Evolutionary conservation across 2,797 vertebrate species (phyloP).

Genomic region (Malacoctenus gilli): DNA sequence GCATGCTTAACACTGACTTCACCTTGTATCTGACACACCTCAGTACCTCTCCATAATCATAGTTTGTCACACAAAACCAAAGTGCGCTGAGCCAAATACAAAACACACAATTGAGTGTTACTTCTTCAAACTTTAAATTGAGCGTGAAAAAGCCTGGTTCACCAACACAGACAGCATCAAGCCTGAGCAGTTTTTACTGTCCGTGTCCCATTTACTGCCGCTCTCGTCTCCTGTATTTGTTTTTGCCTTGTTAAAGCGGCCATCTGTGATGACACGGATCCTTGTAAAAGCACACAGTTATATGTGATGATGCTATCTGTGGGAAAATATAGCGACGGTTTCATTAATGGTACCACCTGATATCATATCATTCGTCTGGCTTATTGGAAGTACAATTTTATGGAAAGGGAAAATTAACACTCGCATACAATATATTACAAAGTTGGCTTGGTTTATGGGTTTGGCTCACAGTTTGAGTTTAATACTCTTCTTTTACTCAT

Average conservation of each 20-base stretch:
- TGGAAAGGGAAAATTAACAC: not conserved
- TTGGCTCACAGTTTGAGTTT: too few species aligned
- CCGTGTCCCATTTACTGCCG: conserved; percentile 38
- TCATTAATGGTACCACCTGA: conserved; percentile 13
- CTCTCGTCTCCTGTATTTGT: conserved; percentile 32
- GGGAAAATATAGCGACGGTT: not conserved
- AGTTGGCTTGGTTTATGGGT: not conserved
- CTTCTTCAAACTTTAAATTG: conserved; percentile 52
- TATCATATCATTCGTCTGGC: conserved; percentile 10
- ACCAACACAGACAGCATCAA: conserved; percentile 29
- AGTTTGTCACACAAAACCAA: conserved; percentile 6
- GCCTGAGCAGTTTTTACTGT: conserved; percentile 34
- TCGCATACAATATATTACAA: not conserved
- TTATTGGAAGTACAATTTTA: not conserved
- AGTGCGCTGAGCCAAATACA: conserved; percentile 23
- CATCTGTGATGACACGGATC: conserved; percentile 26
- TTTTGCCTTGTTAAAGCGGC: conserved; percentile 42
- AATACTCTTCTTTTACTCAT: too few species aligned
- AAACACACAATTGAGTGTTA: conserved; percentile 25
- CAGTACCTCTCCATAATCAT: conserved; percentile 15
- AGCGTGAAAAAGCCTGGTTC: conserved; percentile 31
- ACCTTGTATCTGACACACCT: conserved; percentile 5
- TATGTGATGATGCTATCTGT: conserved; percentile 6
- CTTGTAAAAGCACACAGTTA: conserved; percentile 23
- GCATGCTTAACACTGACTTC: not conserved